Conservation (phyloP, 2,888 invertebrate genomes). For the Lasioglossum villosulum region DNA sequence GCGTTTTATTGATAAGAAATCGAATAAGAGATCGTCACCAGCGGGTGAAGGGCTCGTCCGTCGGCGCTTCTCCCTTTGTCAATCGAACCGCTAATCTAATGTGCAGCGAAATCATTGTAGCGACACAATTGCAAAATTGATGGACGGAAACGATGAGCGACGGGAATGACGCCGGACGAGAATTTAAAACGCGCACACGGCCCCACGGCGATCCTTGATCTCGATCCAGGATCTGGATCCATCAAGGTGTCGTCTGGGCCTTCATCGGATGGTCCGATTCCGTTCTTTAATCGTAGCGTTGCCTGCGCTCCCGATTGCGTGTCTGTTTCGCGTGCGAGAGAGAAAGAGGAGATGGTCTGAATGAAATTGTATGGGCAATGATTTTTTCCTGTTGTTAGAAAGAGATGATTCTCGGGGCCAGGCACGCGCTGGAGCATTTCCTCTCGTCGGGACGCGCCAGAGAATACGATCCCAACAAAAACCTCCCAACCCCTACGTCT, state of each 20-base stretch:
- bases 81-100: neutral
- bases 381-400: constrained; percentile 33
- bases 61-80: neutral
- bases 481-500: neutral
- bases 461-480: constrained; percentile 29
- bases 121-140: neutral
- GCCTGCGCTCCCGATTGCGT: neutral
- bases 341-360: constrained; percentile 20
- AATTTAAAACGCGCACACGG: constrained; percentile 60
- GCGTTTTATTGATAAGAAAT: neutral
- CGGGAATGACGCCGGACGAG: constrained; percentile 23
- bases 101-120: neutral
- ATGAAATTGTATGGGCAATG: constrained; percentile 41
- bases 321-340: neutral
- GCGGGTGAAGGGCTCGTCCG: constrained; percentile 1
- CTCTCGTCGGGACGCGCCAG: constrained; percentile 35
- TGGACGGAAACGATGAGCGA: neutral
- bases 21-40: neutral
- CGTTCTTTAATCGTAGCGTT: neutral
- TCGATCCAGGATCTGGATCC: neutral
- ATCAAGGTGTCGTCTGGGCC: neutral
- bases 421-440: constrained; percentile 26
- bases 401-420: neutral
- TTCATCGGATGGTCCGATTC: neutral
- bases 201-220: constrained; percentile 10